These are phyloP conservation scores for Erythrocebus patas DNA, from an alignment of 2,113 vertebrate species.

Conservation along the genomic window DNA sequence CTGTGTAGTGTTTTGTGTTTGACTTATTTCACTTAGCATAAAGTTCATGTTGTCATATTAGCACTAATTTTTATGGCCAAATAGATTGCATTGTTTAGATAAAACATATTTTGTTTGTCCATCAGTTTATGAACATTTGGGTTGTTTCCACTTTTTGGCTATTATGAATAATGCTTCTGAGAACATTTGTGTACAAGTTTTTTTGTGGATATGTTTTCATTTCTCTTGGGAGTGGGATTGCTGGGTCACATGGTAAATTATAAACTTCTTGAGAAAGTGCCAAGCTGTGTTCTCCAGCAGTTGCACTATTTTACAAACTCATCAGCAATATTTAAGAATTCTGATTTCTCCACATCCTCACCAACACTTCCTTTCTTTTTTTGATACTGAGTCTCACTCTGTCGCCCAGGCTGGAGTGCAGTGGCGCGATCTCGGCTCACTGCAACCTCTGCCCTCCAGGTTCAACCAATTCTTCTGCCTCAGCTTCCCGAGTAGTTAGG, in stretches of 20 bases:
- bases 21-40: neutral
- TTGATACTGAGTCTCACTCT: too few relatives aligned
- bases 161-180: neutral
- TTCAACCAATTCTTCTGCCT: too few relatives aligned
- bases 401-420: too few relatives aligned
- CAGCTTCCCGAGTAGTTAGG: too few relatives aligned
- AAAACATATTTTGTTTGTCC: neutral
- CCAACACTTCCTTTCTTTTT: neutral
- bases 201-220: neutral
- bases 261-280: neutral
- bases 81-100: neutral
- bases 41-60: neutral
- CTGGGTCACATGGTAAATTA: neutral
- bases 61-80: neutral
- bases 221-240: neutral
- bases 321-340: neutral
- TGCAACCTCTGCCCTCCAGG: too few relatives aligned
- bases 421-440: too few relatives aligned
- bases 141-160: neutral
- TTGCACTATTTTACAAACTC: neutral
- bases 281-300: neutral
- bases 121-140: neutral
- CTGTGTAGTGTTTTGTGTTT: neutral
- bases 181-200: neutral
- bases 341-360: neutral